phyloP scores from a whole-genome alignment of 1,140 invertebrate species.

The Medauroidea extradentata region DNA sequence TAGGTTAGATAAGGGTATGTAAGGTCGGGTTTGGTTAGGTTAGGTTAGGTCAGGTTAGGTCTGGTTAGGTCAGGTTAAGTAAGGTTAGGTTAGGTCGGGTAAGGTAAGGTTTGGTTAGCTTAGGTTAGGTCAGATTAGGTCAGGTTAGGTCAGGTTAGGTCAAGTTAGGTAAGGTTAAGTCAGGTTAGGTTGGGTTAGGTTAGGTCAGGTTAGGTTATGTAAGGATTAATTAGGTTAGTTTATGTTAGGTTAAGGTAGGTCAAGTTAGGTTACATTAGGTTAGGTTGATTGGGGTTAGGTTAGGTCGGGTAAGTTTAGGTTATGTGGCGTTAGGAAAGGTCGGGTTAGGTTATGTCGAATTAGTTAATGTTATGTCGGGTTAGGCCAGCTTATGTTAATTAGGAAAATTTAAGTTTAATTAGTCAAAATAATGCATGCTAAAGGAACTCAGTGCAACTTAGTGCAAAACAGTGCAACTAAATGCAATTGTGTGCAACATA shows the following conservation, averaged over 20 bases:
- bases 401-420: too few relatives aligned
- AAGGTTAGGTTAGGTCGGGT: neutral
- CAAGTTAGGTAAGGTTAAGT: neutral
- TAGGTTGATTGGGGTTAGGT: too few relatives aligned
- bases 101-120: neutral
- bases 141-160: neutral
- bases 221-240: neutral
- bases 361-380: too few relatives aligned
- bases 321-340: too few relatives aligned
- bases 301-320: too few relatives aligned
- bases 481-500: too few relatives aligned
- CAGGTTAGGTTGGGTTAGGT: neutral
- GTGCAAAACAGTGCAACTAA: too few relatives aligned
- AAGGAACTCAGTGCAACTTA: too few relatives aligned
- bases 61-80: neutral
- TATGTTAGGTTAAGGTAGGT: neutral
- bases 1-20: too few relatives aligned
- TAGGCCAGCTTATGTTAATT: too few relatives aligned
- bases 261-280: neutral
- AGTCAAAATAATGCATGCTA: too few relatives aligned
- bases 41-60: slow-evolving; percentile 2
- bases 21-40: neutral
- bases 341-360: too few relatives aligned
- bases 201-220: slow-evolving; percentile 2
- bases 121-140: neutral